These are phyloP conservation scores for Centrocercus urophasianus DNA, from an alignment of 2,113 vertebrate species.

Conservation along the genomic window DNA sequence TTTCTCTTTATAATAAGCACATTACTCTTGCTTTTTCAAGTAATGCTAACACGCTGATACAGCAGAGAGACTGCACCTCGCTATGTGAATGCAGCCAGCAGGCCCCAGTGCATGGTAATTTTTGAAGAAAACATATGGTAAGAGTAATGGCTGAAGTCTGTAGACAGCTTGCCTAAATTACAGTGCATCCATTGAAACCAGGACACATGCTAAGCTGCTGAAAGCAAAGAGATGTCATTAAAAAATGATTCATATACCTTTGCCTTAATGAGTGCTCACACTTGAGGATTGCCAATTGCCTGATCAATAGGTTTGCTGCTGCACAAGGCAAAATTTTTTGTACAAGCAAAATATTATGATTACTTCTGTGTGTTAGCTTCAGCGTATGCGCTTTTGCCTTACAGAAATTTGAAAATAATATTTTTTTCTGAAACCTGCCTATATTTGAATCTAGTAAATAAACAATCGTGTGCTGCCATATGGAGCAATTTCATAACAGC, in stretches of 20 bases:
- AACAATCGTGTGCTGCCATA: slow-evolving; percentile 71
- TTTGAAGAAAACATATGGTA: slow-evolving; percentile 78
- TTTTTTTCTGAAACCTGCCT: slow-evolving; percentile 33
- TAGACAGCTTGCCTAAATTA: slow-evolving; percentile 74
- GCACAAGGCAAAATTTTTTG: background rate
- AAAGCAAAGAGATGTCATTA: slow-evolving; percentile 81
- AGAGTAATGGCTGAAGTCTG: slow-evolving; percentile 73
- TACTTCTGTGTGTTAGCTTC: background rate
- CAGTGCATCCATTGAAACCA: slow-evolving; percentile 75
- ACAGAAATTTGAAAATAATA: slow-evolving; percentile 57
- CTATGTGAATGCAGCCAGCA: slow-evolving; percentile 48
- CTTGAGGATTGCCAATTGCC: slow-evolving; percentile 78
- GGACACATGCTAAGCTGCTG: slow-evolving; percentile 79
- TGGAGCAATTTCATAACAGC: slow-evolving; percentile 77
- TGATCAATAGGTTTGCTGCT: slow-evolving; percentile 68
- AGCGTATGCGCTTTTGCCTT: slow-evolving; percentile 5
- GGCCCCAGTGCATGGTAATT: slow-evolving; percentile 73
- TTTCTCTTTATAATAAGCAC: slow-evolving; percentile 68
- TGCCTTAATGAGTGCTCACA: slow-evolving; percentile 79
- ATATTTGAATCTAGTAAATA: slow-evolving; percentile 64
- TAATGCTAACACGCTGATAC: slow-evolving; percentile 49
- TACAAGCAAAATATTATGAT: slow-evolving; percentile 41
- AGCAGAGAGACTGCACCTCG: slow-evolving; percentile 39
- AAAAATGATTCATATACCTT: slow-evolving; percentile 83
- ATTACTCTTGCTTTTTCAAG: slow-evolving; percentile 64